Evolutionary conservation across 2,797 vertebrate genomes (phyloP), one percentile per base, ranked within the genome.

Genomic region (Ctenochaetus hawaiiensis): DNA sequence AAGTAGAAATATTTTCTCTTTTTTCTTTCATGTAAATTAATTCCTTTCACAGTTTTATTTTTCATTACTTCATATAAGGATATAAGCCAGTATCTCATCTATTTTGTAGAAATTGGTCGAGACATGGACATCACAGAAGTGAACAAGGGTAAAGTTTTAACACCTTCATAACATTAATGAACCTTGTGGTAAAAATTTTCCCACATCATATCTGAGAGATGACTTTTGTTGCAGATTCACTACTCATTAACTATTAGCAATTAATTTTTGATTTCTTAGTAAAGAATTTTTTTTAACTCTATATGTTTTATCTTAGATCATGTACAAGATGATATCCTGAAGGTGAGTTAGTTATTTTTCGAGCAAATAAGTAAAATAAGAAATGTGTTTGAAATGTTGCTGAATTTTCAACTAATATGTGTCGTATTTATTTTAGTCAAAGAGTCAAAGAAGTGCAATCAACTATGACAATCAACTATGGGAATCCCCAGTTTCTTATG

Each of bases 101-200:
- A 9, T 72, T 76, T 69, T 77, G 17, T 34, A 93, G 91, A 87
- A 0, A 26, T 77, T 47, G 53, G 41, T 17, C 57, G 68, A 22
- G 53, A 0, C 0, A 78, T 80, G 53, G 45, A 65, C 64, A 85
- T 89, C 9, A 1, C 16, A 8, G 45, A 86, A 0, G 60, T 20
- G 63, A 93, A 92, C 77, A 84, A 75, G 5, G 86, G 90, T 89
- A 81, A 85, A 37, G n/a, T 54, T 37, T 37, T 20, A 72, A 26
- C 2, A 41, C 22, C 0, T 58, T 64, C 16, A 16, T n/a, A 20
- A 39, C 17, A 57, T 65, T 43, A 47, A 45, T 16, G 3, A 4
- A 30, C 12, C 0, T 20, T 49, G 1, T 14, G 18, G 2, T 74
- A n/a, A 44, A 1, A 39, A 44, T 67, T n/a, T 56, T 8, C 41